Evolutionary conservation across 2,888 invertebrate genomes (phyloP), one percentile per base, ranked within the genome.

Genomic region (Molorchus minor): DNA sequence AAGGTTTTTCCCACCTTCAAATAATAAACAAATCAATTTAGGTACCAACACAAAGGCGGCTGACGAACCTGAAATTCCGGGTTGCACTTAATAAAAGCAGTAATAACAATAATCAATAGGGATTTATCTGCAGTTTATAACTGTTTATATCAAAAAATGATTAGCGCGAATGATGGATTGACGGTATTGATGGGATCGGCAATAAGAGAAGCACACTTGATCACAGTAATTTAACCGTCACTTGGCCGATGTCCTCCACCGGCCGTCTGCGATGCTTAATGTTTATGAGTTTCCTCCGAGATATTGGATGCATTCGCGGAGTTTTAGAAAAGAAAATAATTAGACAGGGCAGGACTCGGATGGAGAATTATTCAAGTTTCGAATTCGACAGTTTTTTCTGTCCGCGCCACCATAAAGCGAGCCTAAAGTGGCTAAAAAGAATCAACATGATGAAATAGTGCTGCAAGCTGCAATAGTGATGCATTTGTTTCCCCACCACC

Each of bases 181-280:
- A 80, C n/a, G n/a, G n/a, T n/a, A n/a, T 79, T 79, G 80, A 80
- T 76, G 79, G 77, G 70, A 63, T 62, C 63, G 68, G 74, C 72
- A 74, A 75, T 70, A 69, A 75, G 73, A 77, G 75, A 71, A 75
- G 72, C 73, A 67, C 69, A 67, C 69, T 75, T 77, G 79, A 79
- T 79, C 77, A 80, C 79, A 78, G 79, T 80, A 80, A 80, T 80
- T 79, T 80, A 77, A 79, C 75, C 79, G 72, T 80, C 79, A 80
- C 75, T 72, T 72, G 56, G 47, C 58, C 63, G 65, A 67, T 68
- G 69, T 67, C 66, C 54, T 58, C n/a, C 43, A 40, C 49, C 57
- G 45, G 36, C 59, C 55, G 56, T 56, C 59, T 45, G 40, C 56
- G 49, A 53, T 62, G 40, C 53, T 61, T 67, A 57, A 68, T 71